Base-by-base conservation (phyloP, 2,888 invertebrate genomes). In the Cheilosia variabilis region DNA sequence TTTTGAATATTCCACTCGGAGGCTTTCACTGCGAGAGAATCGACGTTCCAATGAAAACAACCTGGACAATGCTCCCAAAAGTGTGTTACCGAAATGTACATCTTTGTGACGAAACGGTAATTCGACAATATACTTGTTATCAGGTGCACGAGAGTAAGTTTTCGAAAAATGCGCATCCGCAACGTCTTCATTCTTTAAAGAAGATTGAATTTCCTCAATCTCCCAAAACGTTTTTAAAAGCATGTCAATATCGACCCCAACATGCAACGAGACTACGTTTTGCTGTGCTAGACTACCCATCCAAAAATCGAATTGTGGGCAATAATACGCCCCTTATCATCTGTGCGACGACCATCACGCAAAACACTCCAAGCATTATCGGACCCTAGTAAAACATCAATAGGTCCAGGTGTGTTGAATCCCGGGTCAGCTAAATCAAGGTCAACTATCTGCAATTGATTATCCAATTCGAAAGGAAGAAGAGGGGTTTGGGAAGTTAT, bases 51-150 rank as follows among this genome's bases (percentile, higher is more conserved):
- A 31, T 6, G n/a, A n/a, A n/a, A n/a, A 27, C 22, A 69, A 34
- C 6, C 34, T n/a, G 22, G 45, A 50, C 22, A 69, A 58, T 19
- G 57, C 71, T 34, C 71, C 71, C 10, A 52, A 37, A 17, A 71
- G 7, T 2, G 52, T 71, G n/a, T 50, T 69, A 34, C n/a, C 37
- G 43, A 71, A 71, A 1, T 6, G 15, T 2, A 72, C 31, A 0
- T 41, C 53, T 4, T n/a, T n/a, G n/a, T n/a, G n/a, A n/a, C n/a
- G n/a, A n/a, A n/a, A n/a, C n/a, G 62, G 52, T n/a, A 73, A n/a
- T 27, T 73, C 27, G 4, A 62, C 72, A 5, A 71, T 60, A 60
- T 71, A 71, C 52, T 52, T 60, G 13, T 55, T 34, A 34, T 73
- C 72, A 55, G 55, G n/a, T n/a, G n/a, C n/a, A n/a, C n/a, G n/a